These are phyloP conservation scores for Lamproptera curius DNA, from an alignment of 2,888 invertebrate genomes.

Conservation along the genomic window DNA sequence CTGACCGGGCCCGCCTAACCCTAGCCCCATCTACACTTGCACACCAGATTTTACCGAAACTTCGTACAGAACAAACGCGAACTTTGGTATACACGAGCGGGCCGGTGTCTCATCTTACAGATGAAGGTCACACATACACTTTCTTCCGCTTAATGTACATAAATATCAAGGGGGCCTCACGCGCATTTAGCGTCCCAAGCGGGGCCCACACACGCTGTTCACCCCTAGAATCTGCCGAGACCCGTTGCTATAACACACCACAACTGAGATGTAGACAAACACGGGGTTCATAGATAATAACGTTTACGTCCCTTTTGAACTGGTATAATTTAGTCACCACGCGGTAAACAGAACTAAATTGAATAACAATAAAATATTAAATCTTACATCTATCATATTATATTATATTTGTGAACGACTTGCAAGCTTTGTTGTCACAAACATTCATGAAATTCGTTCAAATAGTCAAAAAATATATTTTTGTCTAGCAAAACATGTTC, in stretches of 20 bases:
- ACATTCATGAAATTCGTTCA: constrained; percentile 70
- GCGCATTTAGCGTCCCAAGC: constrained; percentile 43
- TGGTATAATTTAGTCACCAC: constrained; percentile 77
- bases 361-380: constrained; percentile 78
- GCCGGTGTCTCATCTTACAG: constrained; percentile 66
- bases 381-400: constrained; percentile 75
- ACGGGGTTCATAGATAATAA: constrained; percentile 70
- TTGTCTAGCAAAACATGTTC: constrained; percentile 69
- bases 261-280: constrained; percentile 52
- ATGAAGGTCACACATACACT: constrained; percentile 65
- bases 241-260: constrained; percentile 54
- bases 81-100: constrained; percentile 36
- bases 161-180: constrained; percentile 68
- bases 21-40: constrained; percentile 20
- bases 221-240: constrained; percentile 55
- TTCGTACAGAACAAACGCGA: not conserved
- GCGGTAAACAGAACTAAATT: constrained; percentile 73
- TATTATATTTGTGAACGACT: constrained; percentile 70
- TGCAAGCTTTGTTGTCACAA: constrained; percentile 70
- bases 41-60: not conserved
- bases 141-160: constrained; percentile 75
- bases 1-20: constrained; percentile 48
- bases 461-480: constrained; percentile 79
- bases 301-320: constrained; percentile 74
- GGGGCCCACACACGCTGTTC: constrained; percentile 68